These are phyloP conservation scores for Gerosis bhagava DNA, from an alignment of 2,888 invertebrate genomes.

Conservation along the genomic window DNA sequence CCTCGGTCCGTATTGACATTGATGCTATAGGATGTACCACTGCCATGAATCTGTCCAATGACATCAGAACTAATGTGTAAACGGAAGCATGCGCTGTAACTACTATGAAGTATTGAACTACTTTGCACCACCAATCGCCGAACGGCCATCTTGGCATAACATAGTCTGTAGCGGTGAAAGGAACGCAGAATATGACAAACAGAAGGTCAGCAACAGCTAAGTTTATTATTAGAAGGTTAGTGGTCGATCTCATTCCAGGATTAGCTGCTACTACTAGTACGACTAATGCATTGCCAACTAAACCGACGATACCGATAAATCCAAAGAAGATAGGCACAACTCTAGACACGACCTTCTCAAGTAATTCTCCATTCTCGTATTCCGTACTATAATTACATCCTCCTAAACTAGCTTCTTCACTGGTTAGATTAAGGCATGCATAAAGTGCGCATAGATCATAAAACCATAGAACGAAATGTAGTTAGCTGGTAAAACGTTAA, in stretches of 20 bases:
- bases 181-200: slow-evolving; percentile 96
- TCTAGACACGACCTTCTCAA: slow-evolving; percentile 85
- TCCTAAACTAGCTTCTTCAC: slow-evolving; percentile 54
- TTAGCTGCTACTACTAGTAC: slow-evolving; percentile 94
- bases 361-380: slow-evolving; percentile 74
- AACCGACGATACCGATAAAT: slow-evolving; percentile 92
- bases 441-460: no score
- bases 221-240: slow-evolving; percentile 95
- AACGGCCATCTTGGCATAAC: slow-evolving; percentile 95
- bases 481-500: no score
- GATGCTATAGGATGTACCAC: slow-evolving; percentile 96
- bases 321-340: slow-evolving; percentile 93
- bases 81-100: slow-evolving; percentile 97
- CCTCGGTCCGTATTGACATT: slow-evolving; percentile 92
- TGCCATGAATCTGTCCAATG: slow-evolving; percentile 94
- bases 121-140: slow-evolving; percentile 94
- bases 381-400: slow-evolving; percentile 67
- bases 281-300: slow-evolving; percentile 94
- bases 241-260: slow-evolving; percentile 96
- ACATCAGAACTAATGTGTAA: slow-evolving; percentile 96
- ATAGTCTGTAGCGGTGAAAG: slow-evolving; percentile 96
- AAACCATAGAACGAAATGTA: no score
- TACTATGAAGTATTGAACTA: slow-evolving; percentile 95
- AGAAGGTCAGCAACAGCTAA: slow-evolving; percentile 94
- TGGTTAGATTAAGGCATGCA: slow-evolving; percentile 66